These are phyloP conservation scores for Plebejus argus DNA, from an alignment of 2,888 invertebrate genomes.

Conservation along the genomic window DNA sequence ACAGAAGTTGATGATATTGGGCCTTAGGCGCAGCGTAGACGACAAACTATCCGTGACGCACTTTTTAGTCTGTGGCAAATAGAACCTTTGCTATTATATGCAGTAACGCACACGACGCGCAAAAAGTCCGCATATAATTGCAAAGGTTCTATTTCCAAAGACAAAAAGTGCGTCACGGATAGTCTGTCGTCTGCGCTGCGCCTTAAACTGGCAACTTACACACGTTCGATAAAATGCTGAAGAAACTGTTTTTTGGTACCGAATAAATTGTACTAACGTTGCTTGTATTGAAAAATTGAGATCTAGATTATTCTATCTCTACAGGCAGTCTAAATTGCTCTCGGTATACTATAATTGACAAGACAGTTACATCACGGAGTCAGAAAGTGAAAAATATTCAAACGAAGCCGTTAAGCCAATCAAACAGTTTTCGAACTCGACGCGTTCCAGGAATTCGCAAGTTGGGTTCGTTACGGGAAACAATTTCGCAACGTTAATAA, in stretches of 20 bases:
- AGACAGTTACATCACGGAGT: slow-evolving; percentile 26
- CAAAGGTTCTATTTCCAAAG: no score
- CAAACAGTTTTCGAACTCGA: not conserved
- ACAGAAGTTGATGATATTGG: no score
- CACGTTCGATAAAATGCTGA: not conserved
- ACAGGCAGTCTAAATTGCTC: slow-evolving; percentile 19
- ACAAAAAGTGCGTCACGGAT: no score
- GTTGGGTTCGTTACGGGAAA: slow-evolving; percentile 3
- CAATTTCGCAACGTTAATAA: slow-evolving; percentile 8
- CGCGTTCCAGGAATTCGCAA: slow-evolving; percentile 7
- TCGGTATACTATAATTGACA: slow-evolving; percentile 27
- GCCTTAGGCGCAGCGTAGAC: no score
- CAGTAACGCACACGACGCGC: no score
- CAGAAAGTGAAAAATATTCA: not conserved
- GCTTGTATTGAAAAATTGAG: not conserved
- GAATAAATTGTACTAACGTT: not conserved
- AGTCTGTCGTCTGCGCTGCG: no score
- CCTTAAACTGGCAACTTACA: not conserved
- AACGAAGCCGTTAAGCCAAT: slow-evolving; percentile 21
- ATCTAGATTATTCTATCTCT: slow-evolving; percentile 17
- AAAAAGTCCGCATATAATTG: no score
- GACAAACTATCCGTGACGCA: no score
- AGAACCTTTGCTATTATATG: no score
- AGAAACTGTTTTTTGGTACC: not conserved
- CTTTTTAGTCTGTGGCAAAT: no score